Evolutionary conservation across 2,888 invertebrate species (phyloP).

Genomic region (Idaea aversata): DNA sequence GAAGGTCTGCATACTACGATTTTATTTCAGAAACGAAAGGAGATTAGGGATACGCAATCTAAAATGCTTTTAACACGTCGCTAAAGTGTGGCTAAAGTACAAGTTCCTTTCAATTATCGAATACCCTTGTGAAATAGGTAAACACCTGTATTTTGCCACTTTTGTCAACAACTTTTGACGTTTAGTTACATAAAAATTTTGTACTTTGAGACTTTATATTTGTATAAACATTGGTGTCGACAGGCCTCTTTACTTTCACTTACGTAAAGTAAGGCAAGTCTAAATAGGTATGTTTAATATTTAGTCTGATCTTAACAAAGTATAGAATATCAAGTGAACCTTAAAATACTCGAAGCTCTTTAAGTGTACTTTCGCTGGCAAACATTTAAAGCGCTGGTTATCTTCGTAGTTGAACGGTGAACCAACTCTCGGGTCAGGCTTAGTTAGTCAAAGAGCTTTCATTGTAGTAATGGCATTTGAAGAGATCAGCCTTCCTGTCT

Average conservation of each 20-base stretch:
- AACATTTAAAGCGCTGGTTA: slow-evolving; percentile 22
- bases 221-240: slow-evolving; percentile 25
- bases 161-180: slow-evolving; percentile 23
- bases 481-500: slow-evolving; percentile 23
- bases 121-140: background rate
- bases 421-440: slow-evolving; percentile 27
- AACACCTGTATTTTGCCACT: slow-evolving; percentile 14
- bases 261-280: slow-evolving; percentile 17
- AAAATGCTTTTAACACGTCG: background rate
- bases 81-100: background rate
- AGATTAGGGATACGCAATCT: background rate
- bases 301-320: slow-evolving; percentile 9
- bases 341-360: slow-evolving; percentile 15
- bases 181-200: slow-evolving; percentile 16
- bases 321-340: slow-evolving; percentile 26
- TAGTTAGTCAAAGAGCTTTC: slow-evolving; percentile 24
- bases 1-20: background rate
- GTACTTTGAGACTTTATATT: slow-evolving; percentile 18
- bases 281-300: background rate
- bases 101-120: background rate
- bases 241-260: slow-evolving; percentile 25
- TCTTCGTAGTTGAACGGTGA: slow-evolving; percentile 18
- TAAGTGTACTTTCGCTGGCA: slow-evolving; percentile 14
- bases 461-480: slow-evolving; percentile 23
- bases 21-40: background rate